Conservation (phyloP, 2,113 vertebrate genomes). For the Poeciliopsis occidentalis region DNA sequence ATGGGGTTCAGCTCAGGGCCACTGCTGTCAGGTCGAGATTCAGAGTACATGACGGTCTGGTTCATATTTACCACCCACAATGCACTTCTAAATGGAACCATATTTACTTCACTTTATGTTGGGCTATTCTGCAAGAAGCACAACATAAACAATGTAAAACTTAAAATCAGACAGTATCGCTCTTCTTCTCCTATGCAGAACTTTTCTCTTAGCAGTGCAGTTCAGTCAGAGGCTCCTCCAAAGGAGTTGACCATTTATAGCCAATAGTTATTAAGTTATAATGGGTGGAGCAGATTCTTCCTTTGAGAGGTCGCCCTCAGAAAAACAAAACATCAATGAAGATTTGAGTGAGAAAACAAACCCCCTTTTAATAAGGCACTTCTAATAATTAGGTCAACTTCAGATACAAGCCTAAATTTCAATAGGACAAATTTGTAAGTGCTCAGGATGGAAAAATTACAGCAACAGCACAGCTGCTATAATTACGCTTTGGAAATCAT, state of each 20-base stretch:
- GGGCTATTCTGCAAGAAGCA: background rate
- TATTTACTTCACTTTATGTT: background rate
- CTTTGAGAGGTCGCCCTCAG: slow-evolving; percentile 19
- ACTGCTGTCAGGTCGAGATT: slow-evolving; percentile 59
- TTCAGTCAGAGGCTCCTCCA: slow-evolving; percentile 14
- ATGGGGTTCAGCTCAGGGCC: slow-evolving; percentile 58
- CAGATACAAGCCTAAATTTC: background rate
- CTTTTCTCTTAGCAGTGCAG: background rate
- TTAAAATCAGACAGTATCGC: background rate
- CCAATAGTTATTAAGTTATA: slow-evolving; percentile 24
- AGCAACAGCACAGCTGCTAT: background rate
- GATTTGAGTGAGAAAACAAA: slow-evolving; percentile 11
- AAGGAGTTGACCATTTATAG: slow-evolving; percentile 35
- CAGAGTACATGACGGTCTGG: slow-evolving; percentile 31
- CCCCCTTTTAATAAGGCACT: background rate
- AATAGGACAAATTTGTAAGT: background rate
- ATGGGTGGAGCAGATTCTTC: background rate
- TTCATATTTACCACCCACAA: slow-evolving; percentile 57
- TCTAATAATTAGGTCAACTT: background rate
- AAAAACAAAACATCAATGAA: slow-evolving; percentile 3
- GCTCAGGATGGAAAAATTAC: background rate
- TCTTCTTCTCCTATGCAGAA: background rate
- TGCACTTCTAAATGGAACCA: background rate
- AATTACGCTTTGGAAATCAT: background rate
- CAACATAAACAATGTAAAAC: background rate